Evolutionary conservation across 1,140 invertebrate species (phyloP).

Genomic region (Scylla paramamosain): DNA sequence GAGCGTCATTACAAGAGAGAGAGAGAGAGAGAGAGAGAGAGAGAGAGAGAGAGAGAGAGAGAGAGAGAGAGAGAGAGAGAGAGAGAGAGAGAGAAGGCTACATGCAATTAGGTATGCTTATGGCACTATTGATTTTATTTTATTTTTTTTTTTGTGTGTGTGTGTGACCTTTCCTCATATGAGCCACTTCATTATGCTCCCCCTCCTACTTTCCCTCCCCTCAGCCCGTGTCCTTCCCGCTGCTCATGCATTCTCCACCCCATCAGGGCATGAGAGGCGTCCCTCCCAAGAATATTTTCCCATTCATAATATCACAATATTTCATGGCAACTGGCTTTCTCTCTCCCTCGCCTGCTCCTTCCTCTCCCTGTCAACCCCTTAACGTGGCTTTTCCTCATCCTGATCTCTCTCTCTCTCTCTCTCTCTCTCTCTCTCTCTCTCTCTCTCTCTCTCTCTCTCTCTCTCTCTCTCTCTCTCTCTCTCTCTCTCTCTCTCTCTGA

Average conservation of each 20-base stretch:
- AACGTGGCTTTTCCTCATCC: not conserved
- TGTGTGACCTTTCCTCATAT: too few relatives aligned
- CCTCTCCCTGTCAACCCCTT: not conserved
- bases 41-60: too few relatives aligned
- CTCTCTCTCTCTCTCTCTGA: not conserved
- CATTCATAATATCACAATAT: conserved; percentile 3
- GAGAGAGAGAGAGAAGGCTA: too few relatives aligned
- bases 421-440: conserved; percentile 35
- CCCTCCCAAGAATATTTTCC: not conserved
- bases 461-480: not conserved
- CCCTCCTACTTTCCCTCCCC: not conserved
- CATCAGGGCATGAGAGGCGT: not conserved
- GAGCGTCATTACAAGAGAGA: too few relatives aligned
- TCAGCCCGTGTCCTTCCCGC: not conserved
- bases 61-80: too few relatives aligned
- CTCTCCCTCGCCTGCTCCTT: not conserved
- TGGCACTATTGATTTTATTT: too few relatives aligned
- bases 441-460: conserved; percentile 5
- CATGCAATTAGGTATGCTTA: too few relatives aligned
- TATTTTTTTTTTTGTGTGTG: too few relatives aligned
- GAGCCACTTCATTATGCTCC: not conserved
- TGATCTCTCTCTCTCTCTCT: conserved; percentile 25
- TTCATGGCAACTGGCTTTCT: not conserved
- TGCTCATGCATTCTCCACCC: not conserved
- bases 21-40: too few relatives aligned